Evolutionary conservation across 2,888 invertebrate species (phyloP).

Genomic region (Cyrtodaria siliqua): DNA sequence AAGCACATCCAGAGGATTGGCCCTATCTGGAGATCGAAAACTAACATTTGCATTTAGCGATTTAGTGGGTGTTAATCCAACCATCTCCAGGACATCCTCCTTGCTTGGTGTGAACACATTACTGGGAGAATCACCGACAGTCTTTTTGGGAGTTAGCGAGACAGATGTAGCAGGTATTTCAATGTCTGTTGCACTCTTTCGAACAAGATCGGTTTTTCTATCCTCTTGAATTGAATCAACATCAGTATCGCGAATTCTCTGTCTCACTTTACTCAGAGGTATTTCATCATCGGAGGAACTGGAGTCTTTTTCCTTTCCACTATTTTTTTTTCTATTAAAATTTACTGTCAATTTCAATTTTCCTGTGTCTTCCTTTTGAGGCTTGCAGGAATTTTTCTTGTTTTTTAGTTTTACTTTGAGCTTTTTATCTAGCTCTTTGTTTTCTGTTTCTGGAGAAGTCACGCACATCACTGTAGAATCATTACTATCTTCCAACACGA

Average conservation of each 20-base stretch:
- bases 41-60: not conserved
- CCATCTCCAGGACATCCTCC: slow-evolving; percentile 44
- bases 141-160: slow-evolving; percentile 17
- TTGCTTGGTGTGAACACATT: slow-evolving; percentile 43
- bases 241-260: not conserved
- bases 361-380: not conserved
- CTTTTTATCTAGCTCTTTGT: slow-evolving; percentile 8
- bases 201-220: no score
- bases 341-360: slow-evolving; percentile 15
- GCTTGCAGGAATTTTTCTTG: not conserved
- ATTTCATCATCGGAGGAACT: slow-evolving; percentile 28
- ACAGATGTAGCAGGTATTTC: not conserved
- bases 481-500: no score
- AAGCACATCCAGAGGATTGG: slow-evolving; percentile 37
- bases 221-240: not conserved
- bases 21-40: slow-evolving; percentile 42
- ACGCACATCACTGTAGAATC: no score
- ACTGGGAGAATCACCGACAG: not conserved
- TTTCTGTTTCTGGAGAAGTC: slow-evolving; percentile 1
- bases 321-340: not conserved
- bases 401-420: slow-evolving; percentile 31
- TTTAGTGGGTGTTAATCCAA: slow-evolving; percentile 60
- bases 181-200: no score
- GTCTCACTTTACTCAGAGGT: slow-evolving; percentile 22
- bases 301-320: slow-evolving; percentile 1